Base-by-base conservation (phyloP, 2,113 vertebrate genomes). In the Catharus fuscescens region DNA sequence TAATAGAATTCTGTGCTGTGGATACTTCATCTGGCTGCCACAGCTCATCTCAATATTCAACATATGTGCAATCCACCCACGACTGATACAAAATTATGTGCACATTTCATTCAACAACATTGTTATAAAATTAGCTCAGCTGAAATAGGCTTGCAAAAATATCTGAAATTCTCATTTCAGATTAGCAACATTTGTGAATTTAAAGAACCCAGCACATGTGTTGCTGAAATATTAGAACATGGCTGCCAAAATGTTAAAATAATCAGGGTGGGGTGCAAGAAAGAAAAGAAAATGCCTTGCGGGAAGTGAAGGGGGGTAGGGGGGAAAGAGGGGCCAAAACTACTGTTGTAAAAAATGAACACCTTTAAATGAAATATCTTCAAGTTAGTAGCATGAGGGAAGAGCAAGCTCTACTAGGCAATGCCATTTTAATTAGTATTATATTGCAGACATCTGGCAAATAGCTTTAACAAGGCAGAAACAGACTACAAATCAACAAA, bases 131-230 rank as follows among this genome's bases (percentile, higher is more conserved):
- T 98, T 98, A 98, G 97, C 85, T 86, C 71, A 82, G 86, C 96
- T 97, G 97, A 98, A 97, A 97, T 56, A 97, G 93, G 76, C 95
- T 97, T 95, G 89, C 93, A 97, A 97, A 97, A 97, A 96, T 97
- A 97, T 95, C 95, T 98, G 97, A 96, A 98, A 98, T 98, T 97
- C 97, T 97, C 94, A 96, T 97, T 98, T 98, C 94, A 97, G 96
- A 98, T 97, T 96, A 97, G 97, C 92, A 97, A 97, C 97, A 96
- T 98, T 97, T 97, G 95, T 96, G 96, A 98, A 98, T 97, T 96
- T 97, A 91, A 97, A 96, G 93, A 98, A 97, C 80, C 94, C 86
- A 11, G 82, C 69, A 95, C 96, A 97, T 95, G 96, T 97, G 95
- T 97, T 97, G 88, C 82, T 95, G 97, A 96, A 97, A 92, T 74